Evolutionary conservation across 2,888 invertebrate genomes (phyloP).

Genomic region (Salpingus planirostris): DNA sequence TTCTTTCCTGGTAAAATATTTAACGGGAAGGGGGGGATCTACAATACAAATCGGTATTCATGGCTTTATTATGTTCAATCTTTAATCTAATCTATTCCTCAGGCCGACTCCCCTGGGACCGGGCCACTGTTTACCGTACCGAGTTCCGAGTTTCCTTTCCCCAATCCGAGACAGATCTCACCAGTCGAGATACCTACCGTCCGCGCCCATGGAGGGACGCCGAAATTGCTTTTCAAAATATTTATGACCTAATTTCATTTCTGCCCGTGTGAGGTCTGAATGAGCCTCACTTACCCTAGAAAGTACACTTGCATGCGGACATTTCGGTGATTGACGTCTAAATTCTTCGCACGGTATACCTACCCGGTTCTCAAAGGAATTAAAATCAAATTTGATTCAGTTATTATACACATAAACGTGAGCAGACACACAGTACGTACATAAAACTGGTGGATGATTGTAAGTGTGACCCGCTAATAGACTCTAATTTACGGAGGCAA

Average conservation of each 20-base stretch:
- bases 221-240: constrained; percentile 26
- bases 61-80: constrained; percentile 31
- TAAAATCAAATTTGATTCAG: no score
- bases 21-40: constrained; percentile 22
- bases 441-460: no score
- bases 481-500: constrained; percentile 18
- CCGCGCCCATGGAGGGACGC: constrained; percentile 18
- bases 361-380: no score
- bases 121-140: constrained; percentile 15
- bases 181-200: constrained; percentile 13
- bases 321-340: no score
- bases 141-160: constrained; percentile 18
- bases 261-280: constrained; percentile 10
- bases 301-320: no score
- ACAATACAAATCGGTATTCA: constrained; percentile 29
- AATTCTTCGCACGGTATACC: no score
- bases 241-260: constrained; percentile 24
- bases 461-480: constrained; percentile 13
- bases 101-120: constrained; percentile 9
- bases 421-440: no score
- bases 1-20: constrained; percentile 21
- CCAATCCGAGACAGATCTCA: constrained; percentile 13
- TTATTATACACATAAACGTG: no score
- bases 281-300: no score
- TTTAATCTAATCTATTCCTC: constrained; percentile 24